A percentile compares a stretch with the other conserved stretches of the same genome.
These are phyloP conservation scores for Drosophila pruinosa DNA, from an alignment of 1,140 invertebrate genomes.

Conservation along the genomic window DNA sequence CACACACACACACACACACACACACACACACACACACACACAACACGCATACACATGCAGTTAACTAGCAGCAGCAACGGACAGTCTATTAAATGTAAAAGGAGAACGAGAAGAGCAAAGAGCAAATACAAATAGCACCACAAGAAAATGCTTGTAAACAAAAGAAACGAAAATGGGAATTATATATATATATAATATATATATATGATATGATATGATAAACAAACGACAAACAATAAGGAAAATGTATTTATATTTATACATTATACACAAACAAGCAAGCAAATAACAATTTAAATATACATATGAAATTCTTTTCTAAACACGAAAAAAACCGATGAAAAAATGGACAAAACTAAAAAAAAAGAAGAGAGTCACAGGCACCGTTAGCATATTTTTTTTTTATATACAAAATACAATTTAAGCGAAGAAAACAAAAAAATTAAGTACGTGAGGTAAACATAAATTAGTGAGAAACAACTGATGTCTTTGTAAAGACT, in stretches of 20 bases:
- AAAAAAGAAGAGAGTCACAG: conserved; percentile 49
- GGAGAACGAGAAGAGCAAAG: too few relatives aligned
- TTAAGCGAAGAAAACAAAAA: conserved; percentile 52
- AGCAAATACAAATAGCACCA: conserved; percentile 12
- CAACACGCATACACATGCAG: conserved; percentile 1
- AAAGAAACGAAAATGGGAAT: neutral
- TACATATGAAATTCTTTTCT: conserved; percentile 55
- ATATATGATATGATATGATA: conserved; percentile 2
- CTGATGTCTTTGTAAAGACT: conserved; percentile 78
- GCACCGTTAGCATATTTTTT: conserved; percentile 79
- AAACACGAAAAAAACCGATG: conserved; percentile 22
- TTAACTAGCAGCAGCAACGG: conserved; percentile 24
- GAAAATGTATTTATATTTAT: conserved; percentile 75
- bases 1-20: neutral
- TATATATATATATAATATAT: conserved; percentile 10
- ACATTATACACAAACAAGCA: conserved; percentile 53
- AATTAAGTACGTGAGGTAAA: conserved; percentile 45
- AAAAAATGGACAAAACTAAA: conserved; percentile 7
- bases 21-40: conserved; percentile 1
- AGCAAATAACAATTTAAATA: conserved; percentile 57
- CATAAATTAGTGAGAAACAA: conserved; percentile 66
- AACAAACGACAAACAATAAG: conserved; percentile 49
- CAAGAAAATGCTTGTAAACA: conserved; percentile 9
- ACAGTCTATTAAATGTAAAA: conserved; percentile 8
- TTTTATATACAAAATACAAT: conserved; percentile 76